Base-by-base conservation (phyloP, 37 sponge, comb jelly and placozoan genomes). In the Amphimedon queenslandica region DNA sequence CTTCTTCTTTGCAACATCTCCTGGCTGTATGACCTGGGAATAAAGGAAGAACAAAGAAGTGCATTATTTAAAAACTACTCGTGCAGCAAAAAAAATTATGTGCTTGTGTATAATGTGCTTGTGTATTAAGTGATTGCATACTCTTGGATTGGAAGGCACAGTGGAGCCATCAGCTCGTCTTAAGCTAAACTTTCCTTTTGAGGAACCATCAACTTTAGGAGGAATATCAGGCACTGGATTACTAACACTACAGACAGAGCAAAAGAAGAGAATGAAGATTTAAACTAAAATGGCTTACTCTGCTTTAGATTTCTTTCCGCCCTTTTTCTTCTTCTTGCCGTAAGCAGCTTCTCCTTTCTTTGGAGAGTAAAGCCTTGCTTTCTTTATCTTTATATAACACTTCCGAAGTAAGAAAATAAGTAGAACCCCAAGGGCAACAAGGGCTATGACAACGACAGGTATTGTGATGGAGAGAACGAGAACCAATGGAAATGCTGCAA, bases 111-210 rank as follows among this genome's bases (percentile, higher is more conserved):
- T n/a, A n/a, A n/a, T n/a, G n/a, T n/a, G n/a, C n/a, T n/a, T n/a
- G n/a, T n/a, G n/a, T n/a, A n/a, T n/a, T n/a, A n/a, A n/a, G n/a
- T n/a, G n/a, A n/a, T n/a, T n/a, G n/a, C n/a, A n/a, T n/a, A 77
- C 60, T 43, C 70, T 85, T 39, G 82, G 88, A 30, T 76, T 58
- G 18, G 55, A 42, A 5, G 58, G 57, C 32, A 87, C 4, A 42
- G 69, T 53, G 2, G 5, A 37, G 1, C 86, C 86, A 33, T 34
- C 43, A 11, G 70, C 24, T 4, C 40, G 37, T 40, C 30, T 37
- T 16, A 87, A 66, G 39, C 65, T 63, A 51, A 87, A 80, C 69
- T 87, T 87, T 36, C 80, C 76, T 21, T 55, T 43, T 2, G 34
- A 42, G 2, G 73, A 58, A 11, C 23, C 28, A 41, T 85, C 86